Conservation (phyloP, 1,140 invertebrate genomes). For the Apis mellifera region DNA sequence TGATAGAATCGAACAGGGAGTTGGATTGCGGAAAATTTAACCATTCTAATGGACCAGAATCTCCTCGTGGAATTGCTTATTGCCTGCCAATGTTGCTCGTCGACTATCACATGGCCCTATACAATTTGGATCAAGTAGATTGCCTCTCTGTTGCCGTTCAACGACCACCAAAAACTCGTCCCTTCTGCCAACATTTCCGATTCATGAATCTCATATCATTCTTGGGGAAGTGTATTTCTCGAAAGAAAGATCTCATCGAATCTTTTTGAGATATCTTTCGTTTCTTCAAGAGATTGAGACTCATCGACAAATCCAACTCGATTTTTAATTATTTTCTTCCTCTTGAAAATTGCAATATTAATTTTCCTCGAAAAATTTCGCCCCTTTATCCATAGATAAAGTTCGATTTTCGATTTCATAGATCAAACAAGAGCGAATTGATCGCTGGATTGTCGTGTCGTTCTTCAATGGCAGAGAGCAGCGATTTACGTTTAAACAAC, state of each 20-base stretch:
- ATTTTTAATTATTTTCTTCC: not conserved
- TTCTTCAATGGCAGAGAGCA: slow-evolving; percentile 46
- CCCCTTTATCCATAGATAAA: not conserved
- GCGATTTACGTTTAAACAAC: slow-evolving; percentile 79
- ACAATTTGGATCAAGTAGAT: slow-evolving; percentile 41
- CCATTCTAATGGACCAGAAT: slow-evolving; percentile 38
- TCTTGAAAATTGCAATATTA: not conserved
- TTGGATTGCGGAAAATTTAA: not conserved
- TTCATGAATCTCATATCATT: slow-evolving; percentile 1
- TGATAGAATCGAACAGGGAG: slow-evolving; percentile 14
- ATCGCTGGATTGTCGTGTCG: not conserved
- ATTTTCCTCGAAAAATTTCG: slow-evolving; percentile 1
- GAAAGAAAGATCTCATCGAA: slow-evolving; percentile 18
- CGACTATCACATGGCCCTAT: slow-evolving; percentile 10
- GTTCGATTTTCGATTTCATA: not conserved
- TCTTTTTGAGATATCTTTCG: not conserved
- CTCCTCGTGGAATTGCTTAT: slow-evolving; percentile 59
- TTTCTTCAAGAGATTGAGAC: not conserved
- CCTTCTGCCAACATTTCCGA: slow-evolving; percentile 15
- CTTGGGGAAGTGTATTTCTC: not conserved
- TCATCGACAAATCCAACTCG: too few species aligned
- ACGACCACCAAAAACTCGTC: slow-evolving; percentile 28
- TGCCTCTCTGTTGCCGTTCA: slow-evolving; percentile 39
- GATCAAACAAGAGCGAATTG: not conserved
- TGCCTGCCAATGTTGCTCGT: slow-evolving; percentile 55